Evolutionary conservation across 2,888 invertebrate genomes (phyloP).

Genomic region (Lymantria monacha): DNA sequence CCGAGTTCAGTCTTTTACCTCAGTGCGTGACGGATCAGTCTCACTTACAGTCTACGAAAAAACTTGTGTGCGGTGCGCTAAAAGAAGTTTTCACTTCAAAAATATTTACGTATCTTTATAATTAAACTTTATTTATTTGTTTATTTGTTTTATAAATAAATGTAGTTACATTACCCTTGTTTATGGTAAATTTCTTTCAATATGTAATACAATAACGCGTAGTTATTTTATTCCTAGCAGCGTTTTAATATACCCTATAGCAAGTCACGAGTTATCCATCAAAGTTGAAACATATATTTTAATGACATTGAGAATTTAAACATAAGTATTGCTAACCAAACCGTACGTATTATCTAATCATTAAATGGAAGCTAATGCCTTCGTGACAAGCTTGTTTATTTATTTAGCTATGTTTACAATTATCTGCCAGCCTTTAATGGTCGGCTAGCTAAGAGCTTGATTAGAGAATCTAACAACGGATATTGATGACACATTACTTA

Average conservation of each 20-base stretch:
- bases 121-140: too few relatives aligned
- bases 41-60: too few relatives aligned
- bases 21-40: too few relatives aligned
- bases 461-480: slow-evolving; percentile 39
- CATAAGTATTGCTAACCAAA: slow-evolving; percentile 33
- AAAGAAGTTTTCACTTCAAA: too few relatives aligned
- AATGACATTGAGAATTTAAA: slow-evolving; percentile 24
- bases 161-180: too few relatives aligned
- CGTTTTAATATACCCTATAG: neutral
- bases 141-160: too few relatives aligned
- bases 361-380: slow-evolving; percentile 69
- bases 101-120: too few relatives aligned
- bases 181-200: too few relatives aligned
- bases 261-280: slow-evolving; percentile 20
- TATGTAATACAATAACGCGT: too few relatives aligned
- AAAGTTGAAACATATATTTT: slow-evolving; percentile 9
- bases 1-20: too few relatives aligned
- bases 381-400: slow-evolving; percentile 58
- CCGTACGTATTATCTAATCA: slow-evolving; percentile 58
- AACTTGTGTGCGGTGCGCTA: too few relatives aligned
- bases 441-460: slow-evolving; percentile 57
- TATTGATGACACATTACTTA: slow-evolving; percentile 3
- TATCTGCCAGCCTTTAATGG: slow-evolving; percentile 68
- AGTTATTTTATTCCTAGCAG: too few relatives aligned
- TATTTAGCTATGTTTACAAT: slow-evolving; percentile 42